Base-by-base conservation (phyloP, 2,797 vertebrate species). In the Scolopax rusticola region DNA sequence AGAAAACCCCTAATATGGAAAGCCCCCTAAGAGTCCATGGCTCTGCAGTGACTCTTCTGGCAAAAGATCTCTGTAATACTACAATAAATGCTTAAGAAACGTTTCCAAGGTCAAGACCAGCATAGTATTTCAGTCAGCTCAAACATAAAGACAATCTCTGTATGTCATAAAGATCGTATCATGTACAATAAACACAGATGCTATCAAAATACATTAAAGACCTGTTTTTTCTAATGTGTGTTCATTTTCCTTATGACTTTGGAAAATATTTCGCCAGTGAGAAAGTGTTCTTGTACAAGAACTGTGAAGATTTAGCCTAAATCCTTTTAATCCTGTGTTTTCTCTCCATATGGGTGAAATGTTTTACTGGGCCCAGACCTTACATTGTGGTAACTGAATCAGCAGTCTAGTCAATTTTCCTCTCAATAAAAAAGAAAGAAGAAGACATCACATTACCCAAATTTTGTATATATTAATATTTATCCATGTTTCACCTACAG, bases 1-100 rank as follows among this genome's bases (percentile, higher is more conserved):
- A 94, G 79, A 95, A 95, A 97, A 86, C 77, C 95, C 91, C 95
- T 94, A 96, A 97, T 95, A 96, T 93, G 96, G 92, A 94, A 92
- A 94, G 73, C 84, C 88, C 94, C 96, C 80, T 95, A 87, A 91
- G 67, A 97, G 85, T 75, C 93, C 57, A 73, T 16, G 74, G 86
- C 86, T 89, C 81, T 93, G 73, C 95, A 95, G 87, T 94, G 92
- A 97, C 82, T 95, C 48, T 95, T 89, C 82, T 97, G 97, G 94
- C 96, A 95, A 79, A 84, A 88, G 68, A 67, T 61, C 89, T 79
- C 70, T 71, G 85, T 84, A 89, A 61, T 69, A 93, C 79, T 93
- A 65, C 82, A 95, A 74, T 87, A 79, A 93, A 93, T n/a, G 63
- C 87, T 88, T 76, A 87, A 71, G 89, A 95, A 96, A 90, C 8